phyloP scores from a whole-genome alignment of 1,140 invertebrate genomes.

The Drosophila kohkoa region DNA sequence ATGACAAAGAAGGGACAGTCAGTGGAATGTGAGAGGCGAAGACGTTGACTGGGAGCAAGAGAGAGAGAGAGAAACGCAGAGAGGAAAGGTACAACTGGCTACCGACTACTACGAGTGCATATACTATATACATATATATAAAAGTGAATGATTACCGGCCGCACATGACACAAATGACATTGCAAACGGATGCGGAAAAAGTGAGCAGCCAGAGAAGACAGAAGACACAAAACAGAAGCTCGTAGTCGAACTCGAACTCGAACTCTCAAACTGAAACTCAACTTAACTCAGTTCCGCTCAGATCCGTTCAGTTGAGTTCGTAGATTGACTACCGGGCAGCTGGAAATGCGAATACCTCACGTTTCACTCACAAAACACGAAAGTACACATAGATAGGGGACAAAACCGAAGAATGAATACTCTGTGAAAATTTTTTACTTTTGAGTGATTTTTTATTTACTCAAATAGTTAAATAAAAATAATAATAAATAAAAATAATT shows the following conservation, averaged over 20 bases:
- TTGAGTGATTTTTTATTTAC: no score
- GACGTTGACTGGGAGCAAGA: not conserved
- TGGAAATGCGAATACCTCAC: conserved; percentile 39
- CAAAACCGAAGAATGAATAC: not conserved
- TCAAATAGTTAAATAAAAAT: no score
- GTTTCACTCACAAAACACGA: conserved; percentile 4
- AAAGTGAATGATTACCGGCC: conserved; percentile 53
- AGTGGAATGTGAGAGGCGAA: not conserved
- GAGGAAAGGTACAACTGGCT: not conserved
- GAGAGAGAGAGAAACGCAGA: not conserved
- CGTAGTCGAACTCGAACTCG: conserved; percentile 11
- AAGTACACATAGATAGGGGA: not conserved
- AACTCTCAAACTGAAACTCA: conserved; percentile 12
- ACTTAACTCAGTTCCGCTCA: conserved; percentile 34
- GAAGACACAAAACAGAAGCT: conserved; percentile 3
- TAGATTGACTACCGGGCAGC: conserved; percentile 30
- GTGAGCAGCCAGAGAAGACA: conserved; percentile 1
- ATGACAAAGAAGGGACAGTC: conserved; percentile 22
- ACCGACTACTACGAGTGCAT: not conserved
- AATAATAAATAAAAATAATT: no score
- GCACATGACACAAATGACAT: conserved; percentile 75
- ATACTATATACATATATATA: conserved; percentile 8
- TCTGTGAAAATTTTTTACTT: not conserved
- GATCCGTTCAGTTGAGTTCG: conserved; percentile 13
- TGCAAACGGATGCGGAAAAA: conserved; percentile 81